phyloP scores from a whole-genome alignment of 2,113 vertebrate species.

The Dolichallabes microphthalmus region DNA sequence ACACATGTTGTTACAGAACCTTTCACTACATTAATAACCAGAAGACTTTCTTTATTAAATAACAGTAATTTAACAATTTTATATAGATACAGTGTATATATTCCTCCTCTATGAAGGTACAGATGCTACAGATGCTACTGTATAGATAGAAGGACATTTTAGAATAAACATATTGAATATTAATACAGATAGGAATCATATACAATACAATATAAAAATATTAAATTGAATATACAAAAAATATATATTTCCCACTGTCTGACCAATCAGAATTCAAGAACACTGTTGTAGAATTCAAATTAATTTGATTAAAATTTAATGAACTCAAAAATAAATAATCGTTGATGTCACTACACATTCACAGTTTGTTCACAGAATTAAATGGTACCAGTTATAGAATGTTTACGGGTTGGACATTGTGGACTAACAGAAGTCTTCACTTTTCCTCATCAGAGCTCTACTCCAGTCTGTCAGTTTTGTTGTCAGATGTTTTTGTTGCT shows the following conservation, averaged over 20 bases:
- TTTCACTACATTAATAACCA: not conserved
- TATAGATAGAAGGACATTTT: not conserved
- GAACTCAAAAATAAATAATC: no score
- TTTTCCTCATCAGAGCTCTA: conserved; percentile 59
- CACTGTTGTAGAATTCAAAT: not conserved
- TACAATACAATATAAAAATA: no score
- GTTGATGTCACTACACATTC: not conserved
- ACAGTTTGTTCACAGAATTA: not conserved
- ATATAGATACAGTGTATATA: no score
- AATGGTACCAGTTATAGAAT: not conserved
- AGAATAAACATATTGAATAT: not conserved
- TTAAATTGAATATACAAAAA: no score
- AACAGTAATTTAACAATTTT: no score
- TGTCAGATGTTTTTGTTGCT: conserved; percentile 46
- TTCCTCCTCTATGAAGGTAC: no score
- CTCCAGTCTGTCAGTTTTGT: conserved; percentile 56
- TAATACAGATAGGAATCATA: no score
- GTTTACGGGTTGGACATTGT: not conserved
- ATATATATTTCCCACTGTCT: not conserved
- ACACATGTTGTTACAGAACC: not conserved
- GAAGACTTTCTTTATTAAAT: not conserved
- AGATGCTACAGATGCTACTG: no score
- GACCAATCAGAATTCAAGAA: not conserved
- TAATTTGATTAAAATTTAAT: no score
- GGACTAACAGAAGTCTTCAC: not conserved